Base-by-base conservation (phyloP, 2,888 invertebrate species). In the Eristalinus aeneus region DNA sequence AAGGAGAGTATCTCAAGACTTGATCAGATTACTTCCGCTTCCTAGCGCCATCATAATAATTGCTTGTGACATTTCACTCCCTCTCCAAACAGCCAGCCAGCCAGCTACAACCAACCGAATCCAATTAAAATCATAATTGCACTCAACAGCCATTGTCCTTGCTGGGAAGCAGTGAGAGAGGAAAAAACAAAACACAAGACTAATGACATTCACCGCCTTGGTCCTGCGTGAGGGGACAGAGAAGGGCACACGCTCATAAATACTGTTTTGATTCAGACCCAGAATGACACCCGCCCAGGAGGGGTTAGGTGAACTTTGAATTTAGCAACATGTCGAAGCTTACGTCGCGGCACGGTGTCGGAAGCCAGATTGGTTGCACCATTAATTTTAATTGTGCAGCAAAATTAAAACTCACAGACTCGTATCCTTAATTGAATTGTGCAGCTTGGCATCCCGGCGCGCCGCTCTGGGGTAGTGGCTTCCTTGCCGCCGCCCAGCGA, bases 51-150 rank as follows among this genome's bases (percentile, higher is more conserved):
- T 34, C 53, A 31, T 60, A 71, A 77, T 72, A 46, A 46, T 46
- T 46, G 46, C 46, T 16, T 16, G 16, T 46, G 46, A 46, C 46
- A 46, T 46, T 46, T 46, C 46, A 46, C 46, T 46, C 39, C 10
- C 12, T 3, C 36, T 2, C 36, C 36, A 3, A 8, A 3, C 36
- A 36, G 36, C 1, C 34, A 56, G 3, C 22, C 22, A 10, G 16
- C 31, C 54, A 64, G 58, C 75, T 60, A 22, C 56, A 36, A 73
- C 39, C 73, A 73, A 73, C 79, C 65, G 36, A 82, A 82, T 67
- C 54, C 77, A 82, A 82, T 77, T 82, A 82, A 77, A 76, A 72
- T 20, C 77, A 72, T 81, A 82, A 82, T 77, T 82, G 81, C 81
- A 82, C 81, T 82, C 71, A 64, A 61, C 71, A 36, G 54, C 67